Base-by-base conservation (phyloP, 2,113 vertebrate genomes). In the Rhinolophus sinicus region DNA sequence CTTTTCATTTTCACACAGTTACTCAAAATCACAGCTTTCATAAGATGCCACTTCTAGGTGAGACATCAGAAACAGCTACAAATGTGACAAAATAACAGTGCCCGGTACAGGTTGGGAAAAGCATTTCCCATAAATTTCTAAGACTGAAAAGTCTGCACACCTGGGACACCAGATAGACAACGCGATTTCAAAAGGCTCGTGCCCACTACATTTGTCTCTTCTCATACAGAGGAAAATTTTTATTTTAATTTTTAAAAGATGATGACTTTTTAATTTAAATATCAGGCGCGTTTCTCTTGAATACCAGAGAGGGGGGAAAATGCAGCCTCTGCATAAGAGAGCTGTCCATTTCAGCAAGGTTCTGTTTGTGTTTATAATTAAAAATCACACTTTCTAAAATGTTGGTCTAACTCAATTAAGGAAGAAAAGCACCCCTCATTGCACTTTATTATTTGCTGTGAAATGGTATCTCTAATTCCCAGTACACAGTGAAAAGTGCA, bases 261-360 rank as follows among this genome's bases (percentile, higher is more conserved):
- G 13, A 90, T 62, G 83, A 91, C 81, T 70, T 97, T 94, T 88
- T 69, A 54, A 91, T 93, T 93, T 82, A 96, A 96, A 75, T 89
- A 96, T n/a, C 77, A 89, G 58, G 22, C 72, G n/a, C 90, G 56
- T 91, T 58, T 64, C 58, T 92, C 50, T 30, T 70, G 58, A 90
- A 60, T 67, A n/a, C 6, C 65, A 77, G 85, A 88, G 16, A 64
- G 52, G 52, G 35, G 11, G 12, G 2, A 73, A 54, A 87, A 28
- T 8, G 50, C 21, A 89, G 50, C 12, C 67, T 67, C 54, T 28
- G 28, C 64, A 18, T 30, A 47, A 78, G 44, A 78, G 65, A 93
- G 18, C 12, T 38, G n/a, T 81, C 30, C 21, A 81, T 90, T 38
- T 82, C 50, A 47, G 60, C 40, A 50, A 87, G 56, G 40, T 70